phyloP scores from a whole-genome alignment of 2,113 vertebrate genomes.

The Sapayoa aenigma region DNA sequence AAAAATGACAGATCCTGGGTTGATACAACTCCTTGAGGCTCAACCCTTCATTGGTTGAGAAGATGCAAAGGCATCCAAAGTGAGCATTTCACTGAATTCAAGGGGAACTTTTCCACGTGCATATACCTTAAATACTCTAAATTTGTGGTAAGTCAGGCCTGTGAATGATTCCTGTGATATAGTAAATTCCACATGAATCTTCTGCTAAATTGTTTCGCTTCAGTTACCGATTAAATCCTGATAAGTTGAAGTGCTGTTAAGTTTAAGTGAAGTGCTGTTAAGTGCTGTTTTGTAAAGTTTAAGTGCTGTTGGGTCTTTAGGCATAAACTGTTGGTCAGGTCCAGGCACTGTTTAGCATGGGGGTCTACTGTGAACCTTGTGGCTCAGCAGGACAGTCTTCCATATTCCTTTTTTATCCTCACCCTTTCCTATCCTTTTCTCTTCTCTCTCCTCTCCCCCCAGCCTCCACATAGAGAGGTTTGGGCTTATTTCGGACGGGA shows the following conservation, averaged over 20 bases:
- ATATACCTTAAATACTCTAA: neutral
- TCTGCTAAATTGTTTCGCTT: neutral
- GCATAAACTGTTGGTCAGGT: neutral
- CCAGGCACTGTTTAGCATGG: neutral
- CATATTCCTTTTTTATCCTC: neutral
- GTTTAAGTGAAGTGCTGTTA: neutral
- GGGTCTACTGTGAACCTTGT: neutral
- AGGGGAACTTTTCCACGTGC: neutral
- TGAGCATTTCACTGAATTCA: neutral
- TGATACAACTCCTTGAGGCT: neutral
- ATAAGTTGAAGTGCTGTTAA: neutral
- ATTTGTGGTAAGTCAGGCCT: neutral
- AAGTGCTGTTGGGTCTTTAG: neutral
- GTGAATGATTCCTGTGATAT: neutral
- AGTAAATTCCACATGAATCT: neutral
- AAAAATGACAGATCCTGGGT: neutral
- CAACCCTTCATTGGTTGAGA: neutral
- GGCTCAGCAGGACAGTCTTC: neutral
- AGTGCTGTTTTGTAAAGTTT: neutral
- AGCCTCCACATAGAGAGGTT: neutral
- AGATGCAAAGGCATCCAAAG: neutral
- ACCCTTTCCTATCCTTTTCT: neutral
- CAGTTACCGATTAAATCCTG: neutral
- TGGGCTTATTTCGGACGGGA: neutral
- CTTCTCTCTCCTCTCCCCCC: neutral